Conservation (phyloP, 2,113 vertebrate genomes). For the Ochotona curzoniae region DNA sequence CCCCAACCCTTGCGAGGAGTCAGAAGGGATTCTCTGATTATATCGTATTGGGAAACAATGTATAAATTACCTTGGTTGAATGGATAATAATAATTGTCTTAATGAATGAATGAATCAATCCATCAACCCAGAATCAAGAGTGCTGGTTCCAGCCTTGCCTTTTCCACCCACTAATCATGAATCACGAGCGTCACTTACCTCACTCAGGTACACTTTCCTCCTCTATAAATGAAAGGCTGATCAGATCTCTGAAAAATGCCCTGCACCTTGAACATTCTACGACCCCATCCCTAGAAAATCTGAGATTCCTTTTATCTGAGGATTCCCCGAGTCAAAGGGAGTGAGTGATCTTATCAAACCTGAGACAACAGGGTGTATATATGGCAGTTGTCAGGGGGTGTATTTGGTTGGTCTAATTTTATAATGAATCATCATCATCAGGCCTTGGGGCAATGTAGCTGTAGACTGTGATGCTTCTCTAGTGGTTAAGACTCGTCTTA, state of each 20-base stretch:
- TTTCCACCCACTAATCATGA: constrained; percentile 20
- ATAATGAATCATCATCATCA: constrained; percentile 79
- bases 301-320: constrained; percentile 63
- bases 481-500: constrained; percentile 76
- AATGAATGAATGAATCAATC: constrained; percentile 50
- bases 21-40: neutral
- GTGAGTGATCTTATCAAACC: constrained; percentile 69
- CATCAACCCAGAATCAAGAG: constrained; percentile 42
- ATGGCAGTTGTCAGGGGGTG: neutral
- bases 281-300: constrained; percentile 51
- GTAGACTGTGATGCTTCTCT: constrained; percentile 77
- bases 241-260: constrained; percentile 16
- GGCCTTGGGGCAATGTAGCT: constrained; percentile 67
- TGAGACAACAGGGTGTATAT: constrained; percentile 25
- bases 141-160: neutral
- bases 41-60: constrained; percentile 11
- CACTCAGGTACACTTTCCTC: constrained; percentile 20
- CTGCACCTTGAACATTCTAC: neutral
- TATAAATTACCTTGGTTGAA: neutral
- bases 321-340: constrained; percentile 70
- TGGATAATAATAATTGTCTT: constrained; percentile 22
- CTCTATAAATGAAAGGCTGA: constrained; percentile 21
- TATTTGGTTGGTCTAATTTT: constrained; percentile 73
- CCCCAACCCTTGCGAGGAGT: neutral
- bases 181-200: constrained; percentile 12